Percentiles rank a stretch among this genome's conserved stretches.
Evolutionary conservation across 2,113 vertebrate species (phyloP).

Genomic region (Sinocyclocheilus grahami): DNA sequence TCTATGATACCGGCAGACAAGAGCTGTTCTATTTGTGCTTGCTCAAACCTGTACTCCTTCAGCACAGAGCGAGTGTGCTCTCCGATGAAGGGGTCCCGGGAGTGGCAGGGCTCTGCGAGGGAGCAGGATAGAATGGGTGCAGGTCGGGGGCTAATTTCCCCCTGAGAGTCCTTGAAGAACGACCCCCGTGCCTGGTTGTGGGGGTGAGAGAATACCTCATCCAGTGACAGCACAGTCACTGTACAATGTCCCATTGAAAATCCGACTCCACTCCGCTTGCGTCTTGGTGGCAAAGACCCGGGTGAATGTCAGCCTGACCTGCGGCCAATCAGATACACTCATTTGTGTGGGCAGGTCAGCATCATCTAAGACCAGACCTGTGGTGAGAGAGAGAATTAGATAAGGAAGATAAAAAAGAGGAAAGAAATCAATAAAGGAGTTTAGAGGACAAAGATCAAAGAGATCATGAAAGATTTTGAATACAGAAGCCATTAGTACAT

Average conservation of each 20-base stretch:
- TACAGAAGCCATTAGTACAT: background rate
- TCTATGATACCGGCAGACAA: conserved; percentile 72
- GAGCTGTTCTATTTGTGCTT: conserved; percentile 79
- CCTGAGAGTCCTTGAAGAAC: conserved; percentile 79
- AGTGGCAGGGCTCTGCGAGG: conserved; percentile 77
- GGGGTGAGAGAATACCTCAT: conserved; percentile 77
- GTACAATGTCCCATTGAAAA: conserved; percentile 86
- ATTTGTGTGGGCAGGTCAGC: conserved; percentile 81
- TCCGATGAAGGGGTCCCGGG: conserved; percentile 79
- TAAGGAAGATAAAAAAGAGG: background rate
- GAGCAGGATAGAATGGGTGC: conserved; percentile 86
- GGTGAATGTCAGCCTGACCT: conserved; percentile 82
- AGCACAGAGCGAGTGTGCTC: conserved; percentile 87
- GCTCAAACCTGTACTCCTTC: conserved; percentile 79
- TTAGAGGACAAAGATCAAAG: background rate
- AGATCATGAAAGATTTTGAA: background rate
- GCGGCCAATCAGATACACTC: conserved; percentile 81
- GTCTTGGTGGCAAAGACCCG: conserved; percentile 84
- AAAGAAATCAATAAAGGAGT: background rate
- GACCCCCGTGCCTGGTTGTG: conserved; percentile 86
- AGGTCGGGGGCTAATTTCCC: conserved; percentile 83
- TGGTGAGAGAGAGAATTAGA: background rate
- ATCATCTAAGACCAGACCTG: conserved; percentile 84
- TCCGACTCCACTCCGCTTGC: conserved; percentile 84
- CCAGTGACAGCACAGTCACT: conserved; percentile 84